phyloP scores from a whole-genome alignment of 23 tunicate species.

The Trididemnum clinides region DNA sequence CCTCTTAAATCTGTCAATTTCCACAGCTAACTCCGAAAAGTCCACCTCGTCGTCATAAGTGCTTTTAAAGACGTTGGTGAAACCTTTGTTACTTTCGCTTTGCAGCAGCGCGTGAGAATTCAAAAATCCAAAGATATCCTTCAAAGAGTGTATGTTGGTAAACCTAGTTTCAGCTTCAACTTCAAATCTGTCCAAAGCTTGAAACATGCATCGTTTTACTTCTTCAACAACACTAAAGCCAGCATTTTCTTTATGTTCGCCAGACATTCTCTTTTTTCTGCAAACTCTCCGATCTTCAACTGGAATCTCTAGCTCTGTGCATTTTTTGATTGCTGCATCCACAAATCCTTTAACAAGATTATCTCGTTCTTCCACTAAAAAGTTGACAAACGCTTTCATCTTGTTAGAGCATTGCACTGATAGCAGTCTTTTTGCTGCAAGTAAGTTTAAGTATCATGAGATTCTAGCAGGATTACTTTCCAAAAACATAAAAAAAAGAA shows the following conservation, averaged over 20 bases:
- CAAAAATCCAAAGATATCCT: conserved; percentile 52
- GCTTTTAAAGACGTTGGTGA: conserved; percentile 39
- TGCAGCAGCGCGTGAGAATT: conserved; percentile 51
- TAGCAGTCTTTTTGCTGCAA: too few relatives aligned
- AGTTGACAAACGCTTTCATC: too few relatives aligned
- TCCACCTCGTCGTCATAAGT: conserved; percentile 64
- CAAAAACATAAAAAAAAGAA: too few relatives aligned
- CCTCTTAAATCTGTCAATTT: conserved; percentile 55
- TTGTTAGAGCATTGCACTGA: too few relatives aligned
- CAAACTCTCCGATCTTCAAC: conserved; percentile 55
- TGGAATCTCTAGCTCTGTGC: conserved; percentile 53
- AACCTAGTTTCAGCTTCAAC: conserved; percentile 58
- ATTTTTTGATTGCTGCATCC: too few relatives aligned
- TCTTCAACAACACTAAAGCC: too few relatives aligned
- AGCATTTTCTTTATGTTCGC: conserved; percentile 53
- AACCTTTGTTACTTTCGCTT: conserved; percentile 51
- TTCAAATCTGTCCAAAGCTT: conserved; percentile 51
- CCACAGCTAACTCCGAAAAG: conserved; percentile 60
- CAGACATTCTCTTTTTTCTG: conserved; percentile 50
- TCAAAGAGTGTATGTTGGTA: conserved; percentile 29
- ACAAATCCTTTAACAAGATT: too few relatives aligned
- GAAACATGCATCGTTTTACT: too few relatives aligned
- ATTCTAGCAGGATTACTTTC: too few relatives aligned
- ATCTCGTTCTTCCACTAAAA: too few relatives aligned
- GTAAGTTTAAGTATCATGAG: too few relatives aligned